Conservation (phyloP, 2,797 vertebrate species). For the Notamacropus eugenii region DNA sequence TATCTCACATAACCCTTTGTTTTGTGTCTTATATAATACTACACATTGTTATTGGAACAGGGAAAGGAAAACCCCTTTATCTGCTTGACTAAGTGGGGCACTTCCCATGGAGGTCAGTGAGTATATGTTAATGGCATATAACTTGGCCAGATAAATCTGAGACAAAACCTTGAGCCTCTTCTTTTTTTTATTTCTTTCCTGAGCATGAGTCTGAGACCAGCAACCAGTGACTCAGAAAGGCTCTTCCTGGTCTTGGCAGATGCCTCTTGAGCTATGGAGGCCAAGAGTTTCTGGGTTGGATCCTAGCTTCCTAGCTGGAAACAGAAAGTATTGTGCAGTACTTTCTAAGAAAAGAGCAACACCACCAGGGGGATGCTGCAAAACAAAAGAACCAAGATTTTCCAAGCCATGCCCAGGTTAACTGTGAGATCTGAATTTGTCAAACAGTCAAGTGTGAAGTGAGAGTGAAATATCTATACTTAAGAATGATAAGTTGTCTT, state of each 20-base stretch:
- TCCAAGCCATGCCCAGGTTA: not conserved
- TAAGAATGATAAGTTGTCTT: not conserved
- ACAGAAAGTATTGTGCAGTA: not conserved
- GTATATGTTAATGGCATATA: not conserved
- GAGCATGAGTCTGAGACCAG: not conserved
- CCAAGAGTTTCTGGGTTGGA: not conserved
- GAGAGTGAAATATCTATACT: not conserved
- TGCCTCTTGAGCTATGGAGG: not conserved
- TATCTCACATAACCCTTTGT: not conserved
- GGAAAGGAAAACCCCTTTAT: not conserved
- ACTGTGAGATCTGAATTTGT: not conserved
- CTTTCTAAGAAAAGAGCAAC: not conserved
- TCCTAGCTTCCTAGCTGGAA: not conserved
- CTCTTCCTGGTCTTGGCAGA: not conserved
- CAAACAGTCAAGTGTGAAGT: not conserved
- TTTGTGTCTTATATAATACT: not conserved
- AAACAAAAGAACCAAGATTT: not conserved
- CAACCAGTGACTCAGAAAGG: not conserved
- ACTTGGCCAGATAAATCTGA: not conserved
- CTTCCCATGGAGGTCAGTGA: not conserved
- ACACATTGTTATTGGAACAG: not conserved
- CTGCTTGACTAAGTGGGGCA: not conserved
- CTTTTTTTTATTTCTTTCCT: not conserved
- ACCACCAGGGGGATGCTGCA: not conserved
- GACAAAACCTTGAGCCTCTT: not conserved